Percentiles rank a stretch among this genome's conserved stretches.
These are phyloP conservation scores for Mormyrus lacerda DNA, from an alignment of 2,113 vertebrate species.

Conservation along the genomic window DNA sequence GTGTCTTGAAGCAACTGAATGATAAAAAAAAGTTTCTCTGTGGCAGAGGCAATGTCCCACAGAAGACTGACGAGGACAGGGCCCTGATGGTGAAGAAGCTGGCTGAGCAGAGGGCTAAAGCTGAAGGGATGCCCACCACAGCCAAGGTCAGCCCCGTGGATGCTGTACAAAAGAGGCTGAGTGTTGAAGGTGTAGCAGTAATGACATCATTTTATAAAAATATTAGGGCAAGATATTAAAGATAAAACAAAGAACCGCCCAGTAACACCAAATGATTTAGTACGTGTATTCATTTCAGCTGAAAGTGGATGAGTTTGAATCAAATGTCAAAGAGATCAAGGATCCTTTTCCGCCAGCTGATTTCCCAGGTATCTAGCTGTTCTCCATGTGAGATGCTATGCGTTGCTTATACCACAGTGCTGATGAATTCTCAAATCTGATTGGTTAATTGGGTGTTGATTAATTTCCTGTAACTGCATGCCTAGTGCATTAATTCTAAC, in stretches of 20 bases:
- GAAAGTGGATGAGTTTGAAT: constrained; percentile 96
- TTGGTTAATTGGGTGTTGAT: background rate
- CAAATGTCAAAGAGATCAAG: constrained; percentile 94
- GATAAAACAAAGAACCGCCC: background rate
- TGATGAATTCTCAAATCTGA: background rate
- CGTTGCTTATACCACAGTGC: background rate
- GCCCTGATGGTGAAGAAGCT: constrained; percentile 75
- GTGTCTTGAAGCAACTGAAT: background rate
- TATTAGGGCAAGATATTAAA: background rate
- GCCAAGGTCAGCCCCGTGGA: constrained; percentile 68
- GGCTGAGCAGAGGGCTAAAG: constrained; percentile 81
- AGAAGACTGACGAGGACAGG: constrained; percentile 87
- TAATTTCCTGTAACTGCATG: background rate
- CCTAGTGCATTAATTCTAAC: background rate
- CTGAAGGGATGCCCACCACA: constrained; percentile 87
- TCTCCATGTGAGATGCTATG: background rate
- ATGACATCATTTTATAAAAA: background rate
- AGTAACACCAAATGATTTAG: background rate
- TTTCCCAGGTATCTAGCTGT: constrained; percentile 76
- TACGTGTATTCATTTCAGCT: constrained; percentile 58
- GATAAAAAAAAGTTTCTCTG: background rate
- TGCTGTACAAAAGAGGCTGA: background rate
- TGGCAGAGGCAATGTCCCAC: constrained; percentile 68
- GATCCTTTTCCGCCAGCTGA: constrained; percentile 95
- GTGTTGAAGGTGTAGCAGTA: background rate